Base-by-base conservation (phyloP, 2,888 invertebrate species). In the Lydus trimaculatus region DNA sequence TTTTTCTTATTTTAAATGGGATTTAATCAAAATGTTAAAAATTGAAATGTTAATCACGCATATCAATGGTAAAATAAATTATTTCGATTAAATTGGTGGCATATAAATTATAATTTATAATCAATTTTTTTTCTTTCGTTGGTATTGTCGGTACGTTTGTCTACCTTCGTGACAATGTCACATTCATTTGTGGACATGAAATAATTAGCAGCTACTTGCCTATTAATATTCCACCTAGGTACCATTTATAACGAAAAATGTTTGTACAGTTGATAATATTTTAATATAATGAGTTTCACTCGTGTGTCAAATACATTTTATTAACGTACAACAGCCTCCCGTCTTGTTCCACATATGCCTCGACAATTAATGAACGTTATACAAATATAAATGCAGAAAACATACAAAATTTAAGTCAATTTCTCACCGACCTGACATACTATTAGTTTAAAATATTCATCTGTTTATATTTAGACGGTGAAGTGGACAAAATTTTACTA, bases 181-280 rank as follows among this genome's bases (percentile, higher is more conserved):
- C 69, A 66, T 70, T 70, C 63, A 66, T 76, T 76, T 76, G 73
- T 74, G 69, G 73, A 73, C 75, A 74, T 67, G 73, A 75, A 74
- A 75, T 76, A 76, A 76, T 76, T 74, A 73, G 69, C 71, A 69
- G 69, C 73, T 72, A 71, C 71, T 72, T 74, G 69, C 73, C 72
- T 70, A 71, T 75, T 76, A 76, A 74, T 76, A 75, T 75, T 75
- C 76, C 59, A 66, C 69, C 65, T 66, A 58, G 67, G 64, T 72
- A 71, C 67, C 74, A 72, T 75, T 75, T 74, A 74, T 75, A 74
- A 74, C 70, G 68, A 73, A 71, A 71, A 73, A 66, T 73, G 70
- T 69, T 69, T 72, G 65, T 69, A 23, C 23, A 58, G 52, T 36
- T 63, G 66, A 70, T 72, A 74, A 73, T 75, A 75, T 73, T 75